These are phyloP conservation scores for Nycticorax nycticorax DNA, from an alignment of 2,113 vertebrate genomes.

Conservation along the genomic window DNA sequence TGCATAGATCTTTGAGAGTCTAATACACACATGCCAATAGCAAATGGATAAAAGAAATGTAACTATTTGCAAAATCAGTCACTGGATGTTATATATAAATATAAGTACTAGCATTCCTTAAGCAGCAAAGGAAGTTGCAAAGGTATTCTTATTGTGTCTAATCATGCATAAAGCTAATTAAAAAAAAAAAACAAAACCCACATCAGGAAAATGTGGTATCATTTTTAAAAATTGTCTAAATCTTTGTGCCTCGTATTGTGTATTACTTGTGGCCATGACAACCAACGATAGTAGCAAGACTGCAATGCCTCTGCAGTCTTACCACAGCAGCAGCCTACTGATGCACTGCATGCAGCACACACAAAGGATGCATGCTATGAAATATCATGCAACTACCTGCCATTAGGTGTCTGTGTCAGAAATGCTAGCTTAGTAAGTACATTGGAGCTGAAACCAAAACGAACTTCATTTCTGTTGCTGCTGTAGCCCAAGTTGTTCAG, in stretches of 20 bases:
- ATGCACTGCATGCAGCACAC: neutral
- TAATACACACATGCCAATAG: rapidly evolving
- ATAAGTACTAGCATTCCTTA: neutral
- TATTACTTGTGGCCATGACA: constrained; percentile 56
- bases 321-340: neutral
- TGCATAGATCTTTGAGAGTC: neutral
- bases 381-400: neutral
- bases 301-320: constrained; percentile 51
- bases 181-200: neutral
- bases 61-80: neutral
- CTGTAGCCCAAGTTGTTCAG: neutral
- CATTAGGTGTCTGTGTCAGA: neutral
- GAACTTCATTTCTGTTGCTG: neutral
- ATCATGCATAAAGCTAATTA: neutral
- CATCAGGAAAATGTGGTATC: neutral
- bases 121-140: neutral
- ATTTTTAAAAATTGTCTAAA: neutral
- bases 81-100: neutral
- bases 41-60: neutral
- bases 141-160: neutral
- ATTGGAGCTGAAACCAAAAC: neutral
- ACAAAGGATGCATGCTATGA: neutral
- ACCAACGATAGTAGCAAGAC: neutral
- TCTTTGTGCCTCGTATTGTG: neutral
- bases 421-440: neutral